These are phyloP conservation scores for Cyprinodon brontotheroides DNA, from an alignment of 2,113 vertebrate genomes.

Conservation along the genomic window DNA sequence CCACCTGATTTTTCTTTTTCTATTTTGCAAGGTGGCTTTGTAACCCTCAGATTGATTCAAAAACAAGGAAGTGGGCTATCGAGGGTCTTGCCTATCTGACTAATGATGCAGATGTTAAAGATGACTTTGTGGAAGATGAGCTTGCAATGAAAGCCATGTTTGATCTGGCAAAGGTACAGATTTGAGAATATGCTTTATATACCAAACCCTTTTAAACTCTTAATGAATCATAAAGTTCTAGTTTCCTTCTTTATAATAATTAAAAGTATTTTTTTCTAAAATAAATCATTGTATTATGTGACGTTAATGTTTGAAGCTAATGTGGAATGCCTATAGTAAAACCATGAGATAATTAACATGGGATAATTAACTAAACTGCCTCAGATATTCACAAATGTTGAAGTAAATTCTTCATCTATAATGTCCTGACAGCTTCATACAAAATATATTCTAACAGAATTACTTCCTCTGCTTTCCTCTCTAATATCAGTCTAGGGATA, in stretches of 20 bases:
- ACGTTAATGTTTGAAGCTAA: background rate
- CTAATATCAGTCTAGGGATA: constrained; percentile 85
- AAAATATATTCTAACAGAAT: background rate
- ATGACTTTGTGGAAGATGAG: constrained; percentile 96
- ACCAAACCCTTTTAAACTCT: background rate
- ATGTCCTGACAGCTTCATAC: background rate
- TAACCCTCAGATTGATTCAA: constrained; percentile 87
- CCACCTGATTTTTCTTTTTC: background rate
- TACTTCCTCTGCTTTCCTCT: constrained; percentile 4
- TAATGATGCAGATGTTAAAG: constrained; percentile 96
- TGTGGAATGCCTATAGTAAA: background rate
- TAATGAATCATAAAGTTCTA: background rate
- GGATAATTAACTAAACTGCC: background rate
- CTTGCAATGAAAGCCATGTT: constrained; percentile 94
- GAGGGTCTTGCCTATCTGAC: constrained; percentile 96
- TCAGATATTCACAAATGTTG: background rate
- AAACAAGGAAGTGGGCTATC: constrained; percentile 93
- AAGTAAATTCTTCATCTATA: background rate
- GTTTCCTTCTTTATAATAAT: background rate
- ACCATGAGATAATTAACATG: background rate
- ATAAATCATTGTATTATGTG: background rate
- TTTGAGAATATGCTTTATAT: background rate
- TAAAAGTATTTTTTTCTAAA: background rate
- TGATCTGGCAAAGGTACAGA: constrained; percentile 89
- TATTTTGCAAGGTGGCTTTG: constrained; percentile 87